Evolutionary conservation across 2,888 invertebrate species (phyloP).

Genomic region (Acleris emargana): DNA sequence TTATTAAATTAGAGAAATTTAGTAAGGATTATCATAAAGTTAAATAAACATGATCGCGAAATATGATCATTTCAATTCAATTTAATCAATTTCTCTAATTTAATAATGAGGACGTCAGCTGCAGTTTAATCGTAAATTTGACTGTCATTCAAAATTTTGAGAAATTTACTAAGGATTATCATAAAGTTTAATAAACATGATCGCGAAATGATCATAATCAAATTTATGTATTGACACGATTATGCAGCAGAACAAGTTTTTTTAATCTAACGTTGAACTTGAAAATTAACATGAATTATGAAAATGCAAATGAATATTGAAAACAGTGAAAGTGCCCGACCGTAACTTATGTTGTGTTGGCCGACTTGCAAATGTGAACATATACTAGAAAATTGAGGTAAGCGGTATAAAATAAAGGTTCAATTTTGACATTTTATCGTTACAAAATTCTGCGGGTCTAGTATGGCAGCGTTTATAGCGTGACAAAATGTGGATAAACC

Average conservation of each 20-base stretch:
- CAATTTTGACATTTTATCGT: neutral
- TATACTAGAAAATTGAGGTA: neutral
- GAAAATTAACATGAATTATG: neutral
- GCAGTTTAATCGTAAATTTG: no score
- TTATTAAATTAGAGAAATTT: no score
- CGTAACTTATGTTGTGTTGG: conserved; percentile 34
- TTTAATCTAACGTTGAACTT: conserved; percentile 7
- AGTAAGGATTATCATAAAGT: neutral
- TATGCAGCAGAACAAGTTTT: neutral
- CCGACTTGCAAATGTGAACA: conserved; percentile 31
- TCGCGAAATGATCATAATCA: neutral
- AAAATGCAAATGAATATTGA: conserved; percentile 5
- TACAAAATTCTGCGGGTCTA: no score
- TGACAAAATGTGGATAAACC: no score
- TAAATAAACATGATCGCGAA: neutral
- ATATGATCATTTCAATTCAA: no score
- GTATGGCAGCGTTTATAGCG: no score
- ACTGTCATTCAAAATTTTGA: no score
- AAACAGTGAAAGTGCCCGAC: conserved; percentile 26
- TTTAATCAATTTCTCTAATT: no score
- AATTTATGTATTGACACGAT: neutral
- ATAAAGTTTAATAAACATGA: neutral
- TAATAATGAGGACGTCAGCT: no score
- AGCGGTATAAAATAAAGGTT: conserved; percentile 19
- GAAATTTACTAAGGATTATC: neutral